A percentile compares a stretch with the other conserved stretches of the same genome.
Evolutionary conservation across 1,140 invertebrate species (phyloP).

Genomic region (Drosophila athabasca): DNA sequence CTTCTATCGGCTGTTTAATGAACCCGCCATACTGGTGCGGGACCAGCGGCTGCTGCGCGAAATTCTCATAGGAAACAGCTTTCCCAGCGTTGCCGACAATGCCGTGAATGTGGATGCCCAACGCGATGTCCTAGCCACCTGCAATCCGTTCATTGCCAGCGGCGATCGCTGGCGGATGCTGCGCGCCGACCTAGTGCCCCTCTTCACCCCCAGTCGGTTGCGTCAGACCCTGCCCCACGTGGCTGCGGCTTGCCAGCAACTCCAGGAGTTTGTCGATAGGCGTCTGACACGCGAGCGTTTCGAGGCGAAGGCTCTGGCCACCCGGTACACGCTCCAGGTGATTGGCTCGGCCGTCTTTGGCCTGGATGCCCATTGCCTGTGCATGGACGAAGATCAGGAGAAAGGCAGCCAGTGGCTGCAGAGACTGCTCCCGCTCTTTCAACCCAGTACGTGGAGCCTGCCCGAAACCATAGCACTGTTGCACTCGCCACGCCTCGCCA

Average conservation of each 20-base stretch:
- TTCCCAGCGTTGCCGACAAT: slow-evolving; percentile 57
- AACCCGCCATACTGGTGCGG: slow-evolving; percentile 56
- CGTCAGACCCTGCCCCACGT: slow-evolving; percentile 50
- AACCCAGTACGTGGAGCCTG: slow-evolving; percentile 50
- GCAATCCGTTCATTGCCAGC: slow-evolving; percentile 62
- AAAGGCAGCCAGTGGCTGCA: slow-evolving; percentile 31
- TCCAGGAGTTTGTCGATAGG: slow-evolving; percentile 17
- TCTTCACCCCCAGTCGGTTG: slow-evolving; percentile 59
- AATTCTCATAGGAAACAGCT: slow-evolving; percentile 33
- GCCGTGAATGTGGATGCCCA: slow-evolving; percentile 32
- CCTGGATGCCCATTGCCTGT: slow-evolving; percentile 48
- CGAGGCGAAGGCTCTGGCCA: slow-evolving; percentile 52
- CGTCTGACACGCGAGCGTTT: neutral
- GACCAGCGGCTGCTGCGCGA: slow-evolving; percentile 47
- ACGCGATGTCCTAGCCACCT: slow-evolving; percentile 43
- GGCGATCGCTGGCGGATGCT: slow-evolving; percentile 49
- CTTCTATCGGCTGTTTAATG: slow-evolving; percentile 68
- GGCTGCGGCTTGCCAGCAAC: slow-evolving; percentile 21
- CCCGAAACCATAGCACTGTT: slow-evolving; percentile 59
- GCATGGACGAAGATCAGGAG: neutral
- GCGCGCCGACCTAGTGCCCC: slow-evolving; percentile 51
- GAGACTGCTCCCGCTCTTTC: slow-evolving; percentile 49
- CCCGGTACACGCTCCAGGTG: slow-evolving; percentile 62
- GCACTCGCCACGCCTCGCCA: slow-evolving; percentile 44
- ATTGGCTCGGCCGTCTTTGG: slow-evolving; percentile 61